Percentiles rank a stretch among this genome's conserved stretches.
phyloP scores from a whole-genome alignment of 2,113 vertebrate genomes.

The Capricornis sumatraensis region DNA sequence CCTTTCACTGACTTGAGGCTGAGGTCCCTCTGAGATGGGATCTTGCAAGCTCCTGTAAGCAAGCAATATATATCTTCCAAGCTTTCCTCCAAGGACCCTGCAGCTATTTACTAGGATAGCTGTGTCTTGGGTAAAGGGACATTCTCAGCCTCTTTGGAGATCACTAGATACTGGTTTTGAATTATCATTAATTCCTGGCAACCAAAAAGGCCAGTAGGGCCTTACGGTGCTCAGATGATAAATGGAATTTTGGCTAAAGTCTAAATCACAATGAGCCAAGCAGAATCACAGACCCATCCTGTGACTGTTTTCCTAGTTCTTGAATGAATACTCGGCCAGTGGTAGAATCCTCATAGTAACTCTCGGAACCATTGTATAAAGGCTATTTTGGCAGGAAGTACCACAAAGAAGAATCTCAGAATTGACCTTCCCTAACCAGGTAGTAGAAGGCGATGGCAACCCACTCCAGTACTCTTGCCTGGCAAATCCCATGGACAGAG shows the following conservation, averaged over 20 bases:
- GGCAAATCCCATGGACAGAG: background rate
- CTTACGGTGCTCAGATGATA: background rate
- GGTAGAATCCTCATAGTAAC: background rate
- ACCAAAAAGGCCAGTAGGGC: background rate
- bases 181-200: background rate
- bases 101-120: background rate
- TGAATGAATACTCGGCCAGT: background rate
- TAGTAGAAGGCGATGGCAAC: background rate
- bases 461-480: background rate
- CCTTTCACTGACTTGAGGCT: too few species aligned
- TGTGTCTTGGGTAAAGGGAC: background rate
- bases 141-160: background rate
- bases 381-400: background rate
- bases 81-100: background rate
- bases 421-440: background rate
- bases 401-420: background rate
- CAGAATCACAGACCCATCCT: background rate
- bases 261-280: background rate
- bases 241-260: background rate
- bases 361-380: background rate
- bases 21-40: background rate
- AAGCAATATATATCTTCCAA: background rate
- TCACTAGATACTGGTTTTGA: background rate
- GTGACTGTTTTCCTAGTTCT: background rate
- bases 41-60: background rate